Base-by-base conservation (phyloP, 2,888 invertebrate genomes). In the Volucella zonaria region DNA sequence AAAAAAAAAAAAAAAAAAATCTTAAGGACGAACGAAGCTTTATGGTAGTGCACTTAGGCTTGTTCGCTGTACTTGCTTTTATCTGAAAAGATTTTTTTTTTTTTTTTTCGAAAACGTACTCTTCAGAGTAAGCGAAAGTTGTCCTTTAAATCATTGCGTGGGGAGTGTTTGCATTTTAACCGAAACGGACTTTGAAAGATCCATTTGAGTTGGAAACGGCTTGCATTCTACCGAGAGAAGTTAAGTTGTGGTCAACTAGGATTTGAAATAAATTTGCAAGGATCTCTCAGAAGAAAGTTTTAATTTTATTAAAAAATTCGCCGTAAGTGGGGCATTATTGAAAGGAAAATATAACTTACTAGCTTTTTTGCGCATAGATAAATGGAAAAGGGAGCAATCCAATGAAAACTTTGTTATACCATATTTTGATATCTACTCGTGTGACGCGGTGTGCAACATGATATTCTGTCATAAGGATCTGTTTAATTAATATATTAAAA, bases 241-340 rank as follows among this genome's bases (percentile, higher is more conserved):
- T 49, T 73, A 54, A 66, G 78, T 73, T 71, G 54, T 66, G 66
- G 51, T 52, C 64, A 59, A 66, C 31, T 64, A 74, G 62, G 71
- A 64, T 51, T 49, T 74, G 74, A 56, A 71, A 78, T 64, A 78
- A 71, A 56, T 71, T 78, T 71, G 62, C 51, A 8, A 49, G 58
- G 54, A 79, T 73, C 64, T 79, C 73, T 47, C 51, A 45, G 59
- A 58, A 42, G 51, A 73, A 78, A 78, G 58, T 79, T 79, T 59
- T 45, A 59, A 52, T 73, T 66, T 52, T 38, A 15, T 78, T 70
- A 15, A 45, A 45, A 68, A 68, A 49, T 51, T 15, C 43, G 18
- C 31, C 6, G 6, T 31, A 31, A 31, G 31, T 31, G 6, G 31
- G 31, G 4, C 6, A 6, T 31, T 4, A 31, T 31, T 3, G 31